Percentiles rank a stretch among this genome's conserved stretches.
Evolutionary conservation across 2,888 invertebrate genomes (phyloP).

Genomic region (Pediacus dermestoides): DNA sequence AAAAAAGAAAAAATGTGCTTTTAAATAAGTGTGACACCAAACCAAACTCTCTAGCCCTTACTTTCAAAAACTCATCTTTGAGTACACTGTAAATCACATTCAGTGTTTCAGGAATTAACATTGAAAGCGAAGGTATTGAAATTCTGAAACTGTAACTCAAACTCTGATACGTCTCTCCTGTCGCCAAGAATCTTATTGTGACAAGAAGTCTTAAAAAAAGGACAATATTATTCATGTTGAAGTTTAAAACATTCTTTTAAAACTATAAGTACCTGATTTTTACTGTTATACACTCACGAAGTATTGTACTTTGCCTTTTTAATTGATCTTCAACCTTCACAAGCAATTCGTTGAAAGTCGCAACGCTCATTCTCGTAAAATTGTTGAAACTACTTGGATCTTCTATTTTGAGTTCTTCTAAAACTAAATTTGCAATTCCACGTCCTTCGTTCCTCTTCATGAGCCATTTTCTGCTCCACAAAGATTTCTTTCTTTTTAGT

Average conservation of each 20-base stretch:
- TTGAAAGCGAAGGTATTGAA: conserved; percentile 9
- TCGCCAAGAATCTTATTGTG: conserved; percentile 11
- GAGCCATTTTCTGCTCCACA: conserved; percentile 5
- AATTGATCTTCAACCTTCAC: neutral
- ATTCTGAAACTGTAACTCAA: conserved; percentile 10
- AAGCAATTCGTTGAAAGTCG: neutral
- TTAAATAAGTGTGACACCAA: too few species aligned
- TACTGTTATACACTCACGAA: conserved; percentile 12
- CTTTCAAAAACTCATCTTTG: conserved; percentile 8
- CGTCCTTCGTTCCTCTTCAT: neutral
- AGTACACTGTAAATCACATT: conserved; percentile 7
- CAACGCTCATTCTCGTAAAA: conserved; percentile 1
- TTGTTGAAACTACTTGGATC: conserved; percentile 6
- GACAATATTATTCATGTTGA: neutral
- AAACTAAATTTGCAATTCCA: conserved; percentile 2
- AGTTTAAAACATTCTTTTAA: neutral
- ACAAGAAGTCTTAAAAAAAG: conserved; percentile 10
- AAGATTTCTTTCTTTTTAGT: neutral
- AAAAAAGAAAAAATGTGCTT: conserved; percentile 8
- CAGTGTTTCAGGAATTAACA: conserved; percentile 10
- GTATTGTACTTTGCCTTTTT: conserved; percentile 6
- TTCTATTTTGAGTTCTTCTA: conserved; percentile 3
- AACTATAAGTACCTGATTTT: conserved; percentile 7
- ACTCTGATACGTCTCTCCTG: conserved; percentile 10
- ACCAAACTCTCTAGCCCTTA: too few species aligned